Base-by-base conservation (phyloP, 35 echinoderm and acorn worm species). In the Holothuria glaberrima region DNA sequence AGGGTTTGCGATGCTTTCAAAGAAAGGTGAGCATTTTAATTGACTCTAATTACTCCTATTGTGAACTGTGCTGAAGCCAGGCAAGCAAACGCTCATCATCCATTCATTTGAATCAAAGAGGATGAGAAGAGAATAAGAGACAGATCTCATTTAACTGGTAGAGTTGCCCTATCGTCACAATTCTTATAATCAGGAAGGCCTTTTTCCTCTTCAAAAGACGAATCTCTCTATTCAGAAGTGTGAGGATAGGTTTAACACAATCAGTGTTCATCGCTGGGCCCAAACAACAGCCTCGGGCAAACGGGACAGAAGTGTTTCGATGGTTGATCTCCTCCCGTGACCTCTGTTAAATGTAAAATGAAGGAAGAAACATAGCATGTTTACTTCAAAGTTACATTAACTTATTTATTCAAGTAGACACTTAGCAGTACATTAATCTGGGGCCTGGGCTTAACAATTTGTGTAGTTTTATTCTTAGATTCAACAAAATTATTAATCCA, bases 41-140 rank as follows among this genome's bases (percentile, higher is more conserved):
- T 93, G 92, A 68, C 92, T 80, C 92, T 93, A 93, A 93, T 93
- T 93, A 93, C 87, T 61, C 52, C 76, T 79, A 83, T 93, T 93
- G 92, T 93, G 69, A 26, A 29, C 35, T 19, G 29, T 32, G 30
- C 69, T 12, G 69, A 73, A 73, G 69, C 69, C 69, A 30, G 69
- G 6, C 6, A 73, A 30, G 69, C 17, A 28, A 73, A 73, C 17
- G 28, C 7, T 66, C 22, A 25, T 22, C 22, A 66, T 25, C 63
- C 21, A 9, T 66, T 25, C 21, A 66, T 66, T 22, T 25, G 63
- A 66, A 22, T 22, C 28, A 66, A 29, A 2, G 21, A 29, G 28
- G 28, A 25, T 5, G 28, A 66, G 63, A 19, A 16, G 63, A 66
- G 63, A 73, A 30, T 28, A 73, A 73, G 35, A 73, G 21, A 29